Percentiles rank a stretch among this genome's conserved stretches.
Conservation (phyloP, 2,888 invertebrate genomes). For the Polydrusus cervinus region DNA sequence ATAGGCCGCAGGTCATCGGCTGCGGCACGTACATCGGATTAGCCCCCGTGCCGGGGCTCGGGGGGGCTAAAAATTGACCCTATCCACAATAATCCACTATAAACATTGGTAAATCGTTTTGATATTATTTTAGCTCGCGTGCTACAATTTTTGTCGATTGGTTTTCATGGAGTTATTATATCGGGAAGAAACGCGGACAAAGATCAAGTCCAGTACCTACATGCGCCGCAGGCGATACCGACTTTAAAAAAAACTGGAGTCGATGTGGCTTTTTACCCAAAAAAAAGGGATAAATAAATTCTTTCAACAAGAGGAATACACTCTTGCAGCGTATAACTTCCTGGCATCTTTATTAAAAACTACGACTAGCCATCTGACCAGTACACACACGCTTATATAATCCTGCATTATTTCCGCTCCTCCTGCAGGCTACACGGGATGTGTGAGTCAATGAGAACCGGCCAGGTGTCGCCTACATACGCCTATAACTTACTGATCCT, state of each 20-base stretch:
- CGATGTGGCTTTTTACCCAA: no score
- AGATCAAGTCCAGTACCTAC: no score
- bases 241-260: no score
- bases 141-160: constrained; percentile 23
- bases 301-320: no score
- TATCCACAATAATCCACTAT: constrained; percentile 44
- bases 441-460: constrained; percentile 10
- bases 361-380: background rate
- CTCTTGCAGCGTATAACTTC: no score
- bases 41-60: constrained; percentile 30
- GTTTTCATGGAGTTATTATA: constrained; percentile 9
- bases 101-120: constrained; percentile 48
- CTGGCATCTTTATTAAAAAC: no score
- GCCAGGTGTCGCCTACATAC: constrained; percentile 7
- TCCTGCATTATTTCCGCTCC: constrained; percentile 11
- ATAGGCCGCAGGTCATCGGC: constrained; percentile 48
- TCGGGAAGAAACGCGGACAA: no score
- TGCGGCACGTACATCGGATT: constrained; percentile 49
- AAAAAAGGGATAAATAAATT: no score
- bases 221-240: no score
- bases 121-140: constrained; percentile 21
- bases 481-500: constrained; percentile 24
- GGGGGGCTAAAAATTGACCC: constrained; percentile 51
- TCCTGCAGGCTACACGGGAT: background rate
- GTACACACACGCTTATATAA: background rate